These are phyloP conservation scores for Pomacea canaliculata DNA, from an alignment of 2,888 invertebrate species.

Conservation along the genomic window DNA sequence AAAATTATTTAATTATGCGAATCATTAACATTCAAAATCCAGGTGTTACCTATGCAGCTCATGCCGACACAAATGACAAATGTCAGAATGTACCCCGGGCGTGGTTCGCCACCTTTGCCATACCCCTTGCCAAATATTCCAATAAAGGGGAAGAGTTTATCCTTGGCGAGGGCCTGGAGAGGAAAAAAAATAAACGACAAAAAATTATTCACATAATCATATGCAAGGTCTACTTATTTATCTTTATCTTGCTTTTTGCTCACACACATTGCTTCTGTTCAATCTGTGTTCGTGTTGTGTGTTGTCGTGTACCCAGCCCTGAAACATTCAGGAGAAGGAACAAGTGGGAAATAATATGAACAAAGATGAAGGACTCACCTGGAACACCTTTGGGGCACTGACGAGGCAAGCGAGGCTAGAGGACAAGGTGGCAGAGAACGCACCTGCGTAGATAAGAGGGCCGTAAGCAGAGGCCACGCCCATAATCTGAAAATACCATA, in stretches of 20 bases:
- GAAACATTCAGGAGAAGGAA: too few species aligned
- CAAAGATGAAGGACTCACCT: conserved; percentile 55
- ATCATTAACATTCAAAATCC: too few species aligned
- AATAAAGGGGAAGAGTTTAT: conserved; percentile 93
- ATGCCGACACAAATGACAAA: conserved; percentile 90
- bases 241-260: too few species aligned
- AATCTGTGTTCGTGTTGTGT: too few species aligned
- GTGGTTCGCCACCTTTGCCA: conserved; percentile 74
- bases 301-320: too few species aligned
- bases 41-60: conserved; percentile 82
- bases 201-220: too few species aligned
- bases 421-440: conserved; percentile 96
- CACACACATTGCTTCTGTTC: too few species aligned
- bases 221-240: too few species aligned
- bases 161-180: conserved; percentile 84
- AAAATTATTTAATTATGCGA: too few species aligned
- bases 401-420: conserved; percentile 95
- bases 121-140: conserved; percentile 83
- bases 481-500: conserved; percentile 60
- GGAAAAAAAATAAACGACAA: background rate
- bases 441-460: conserved; percentile 93
- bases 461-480: conserved; percentile 78
- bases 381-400: conserved; percentile 84
- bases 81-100: conserved; percentile 91
- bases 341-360: too few species aligned